Base-by-base conservation (phyloP, 2,113 vertebrate species). In the Pollimyrus isidori region DNA sequence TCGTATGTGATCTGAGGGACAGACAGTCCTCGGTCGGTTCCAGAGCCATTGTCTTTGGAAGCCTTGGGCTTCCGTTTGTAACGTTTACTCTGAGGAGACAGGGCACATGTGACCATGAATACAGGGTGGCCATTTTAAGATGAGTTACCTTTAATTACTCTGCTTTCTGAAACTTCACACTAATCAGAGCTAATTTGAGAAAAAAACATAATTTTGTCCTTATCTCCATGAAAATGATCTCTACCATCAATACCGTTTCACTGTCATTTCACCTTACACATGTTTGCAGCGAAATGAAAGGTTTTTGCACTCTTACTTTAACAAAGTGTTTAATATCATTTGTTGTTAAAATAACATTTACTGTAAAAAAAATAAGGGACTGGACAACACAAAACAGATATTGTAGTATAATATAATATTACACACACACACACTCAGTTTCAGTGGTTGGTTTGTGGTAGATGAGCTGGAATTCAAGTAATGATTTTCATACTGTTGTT, bases 1-100 rank as follows among this genome's bases (percentile, higher is more conserved):
- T 96, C 93, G 0, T 96, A 97, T 17, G 96, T 97, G 94, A 97
- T 97, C 88, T 97, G 97, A 39, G 97, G 97, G 90, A 97, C 89
- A 5, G 96, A 95, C 56, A 97, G 89, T 2, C 94, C 91, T 42
- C 94, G 94, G 88, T 94, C 91, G 10, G 92, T 91, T 3, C 93
- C 90, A 9, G 96, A 95, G 23, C 94, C 92, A 3, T 95, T 96
- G 21, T 96, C 95, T 90, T 93, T 93, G 62, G 91, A 90, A 39
- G 93, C 90, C 93, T 97, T 97, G 23, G 94, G 88, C 92, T 96
- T 96, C 91, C 93, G 95, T 92, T 96, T 97, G 92, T 92, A 91
- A 88, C 94, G 94, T 93, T 92, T 97, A 93, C 92, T 96, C 97
- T 98, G 93, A 88, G 82, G 50, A 39, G 85, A 76, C 1, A 91